Base-by-base conservation (phyloP, 2,888 invertebrate species). In the Melanargia galathea region DNA sequence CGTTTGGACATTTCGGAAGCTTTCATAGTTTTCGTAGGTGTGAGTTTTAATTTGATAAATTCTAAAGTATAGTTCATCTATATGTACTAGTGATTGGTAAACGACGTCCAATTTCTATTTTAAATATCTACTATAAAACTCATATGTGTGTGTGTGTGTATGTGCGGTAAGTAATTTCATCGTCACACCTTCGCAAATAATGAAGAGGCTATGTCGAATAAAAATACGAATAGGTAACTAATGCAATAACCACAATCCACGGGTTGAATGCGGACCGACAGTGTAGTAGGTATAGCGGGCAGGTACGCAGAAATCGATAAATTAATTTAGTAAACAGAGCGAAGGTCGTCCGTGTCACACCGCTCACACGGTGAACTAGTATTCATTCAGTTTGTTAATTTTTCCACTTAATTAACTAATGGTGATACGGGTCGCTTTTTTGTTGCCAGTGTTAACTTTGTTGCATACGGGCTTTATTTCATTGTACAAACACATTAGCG, bases 251-350 rank as follows among this genome's bases (percentile, higher is more conserved):
- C 0, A 35, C 18, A 18, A 2, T 18, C n/a, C 0, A 35, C 33
- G 13, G 7, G 11, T 35, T 11, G 18, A 40, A 52, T 57, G 52
- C 64, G 58, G 61, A 35, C 61, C 48, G 49, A 62, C 43, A 8
- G 13, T 35, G 10, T 35, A 7, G 40, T n/a, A 43, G 16, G 38
- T 65, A 65, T n/a, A 11, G 43, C 11, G 30, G 10, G 20, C 8
- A 46, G 20, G 40, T 62, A 66, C 65, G 58, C 54, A 66, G 69
- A 62, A 68, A 69, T 65, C 69, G 59, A 69, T 67, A 69, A 60
- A 64, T 62, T 55, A 69, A 66, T 64, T 62, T 65, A 62, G 60
- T 57, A 51, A 52, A 61, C 60, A 62, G 26, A 62, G 33, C 55
- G 62, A 68, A 65, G 67, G 63, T 57, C 61, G 54, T 54, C 52